Base-by-base conservation (phyloP, 2,113 vertebrate species). In the Capreolus pygargus region DNA sequence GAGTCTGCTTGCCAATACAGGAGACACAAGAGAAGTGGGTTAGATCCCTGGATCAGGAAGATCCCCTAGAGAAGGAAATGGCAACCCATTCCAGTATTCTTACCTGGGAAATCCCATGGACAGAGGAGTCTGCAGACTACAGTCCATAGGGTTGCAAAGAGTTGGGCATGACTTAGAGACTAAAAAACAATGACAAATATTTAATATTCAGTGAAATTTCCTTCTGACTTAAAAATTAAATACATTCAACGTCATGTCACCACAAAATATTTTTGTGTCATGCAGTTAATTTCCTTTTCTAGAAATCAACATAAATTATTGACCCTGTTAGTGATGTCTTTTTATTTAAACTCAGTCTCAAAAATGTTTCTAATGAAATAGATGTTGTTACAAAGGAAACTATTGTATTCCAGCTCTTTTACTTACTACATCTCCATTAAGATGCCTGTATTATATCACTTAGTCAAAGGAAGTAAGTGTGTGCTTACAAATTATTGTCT, bases 151-250 rank as follows among this genome's bases (percentile, higher is more conserved):
- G 70, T 27, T 76, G 36, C 36, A 43, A 7, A 43, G 23, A 76
- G 70, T 1, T 43, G 23, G 12, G 43, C 23, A 43, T 74, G 70
- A 74, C 70, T 74, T 14, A 76, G 70, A 39, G 70, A 76, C 70
- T 43, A 43, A 76, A 76, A 3, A 23, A 55, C 55, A 76, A 23
- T 12, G 19, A 76, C 70, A 52, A 89, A 45, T 96, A 89, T 57
- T 82, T 60, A 82, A 28, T 76, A 61, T 55, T 86, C 28, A 36
- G 17, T 67, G n/a, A 58, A 8, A 43, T 28, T 96, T 95, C 91
- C n/a, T 79, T 86, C 70, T 16, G 74, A 45, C 83, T 89, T 88
- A 92, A 82, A 95, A 70, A 89, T 86, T 50, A 82, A 52, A 95
- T 82, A 25, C 2, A 45, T 54, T 64, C 30, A 76, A 25, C 67